Evolutionary conservation across 2,797 vertebrate species (phyloP), one percentile per base, ranked within the genome.

Genomic region (Leuciscus waleckii): DNA sequence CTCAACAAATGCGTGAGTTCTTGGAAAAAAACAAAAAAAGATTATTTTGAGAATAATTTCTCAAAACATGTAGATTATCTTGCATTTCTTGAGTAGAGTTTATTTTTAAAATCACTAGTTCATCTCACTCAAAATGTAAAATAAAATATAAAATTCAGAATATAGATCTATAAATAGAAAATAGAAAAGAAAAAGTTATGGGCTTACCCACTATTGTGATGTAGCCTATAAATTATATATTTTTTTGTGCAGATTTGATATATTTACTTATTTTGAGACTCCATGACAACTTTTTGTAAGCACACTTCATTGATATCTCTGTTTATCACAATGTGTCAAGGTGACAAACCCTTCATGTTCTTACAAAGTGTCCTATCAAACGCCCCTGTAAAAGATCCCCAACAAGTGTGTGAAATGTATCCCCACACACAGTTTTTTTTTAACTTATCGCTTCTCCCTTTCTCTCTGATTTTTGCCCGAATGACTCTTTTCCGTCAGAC

Each of bases 321-420:
- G 49, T 39, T 61, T 46, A 78, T 84, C 75, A 26, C 75, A 79
- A 37, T 37, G 29, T 63, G 63, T 79, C 83, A 84, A 84, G 37
- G 83, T 79, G 51, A 84, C n/a, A 49, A 84, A 39, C 56, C 65
- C 74, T 75, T 51, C 54, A 43, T 70, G 65, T 84, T 19, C 82
- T 84, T 8, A 78, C 82, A 70, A 61, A 84, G 49, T 49, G 83
- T 84, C 51, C 65, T 32, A 68, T 51, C 83, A 79, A 63, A 79
- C 51, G n/a, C 49, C 63, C 74, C 74, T 29, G 35, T 75, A 76
- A 83, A 67, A 83, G 68, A 71, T 69, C 49, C 79, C 46, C 43
- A 56, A 16, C 63, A 78, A 68, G 82, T 51, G 82, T 76, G 61
- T 56, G 61, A 76, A 77, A 69, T 37, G 26, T 54, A 23, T 49